Evolutionary conservation across 2,888 invertebrate species (phyloP), one percentile per base, ranked within the genome.

Genomic region (Philereme vetulata): DNA sequence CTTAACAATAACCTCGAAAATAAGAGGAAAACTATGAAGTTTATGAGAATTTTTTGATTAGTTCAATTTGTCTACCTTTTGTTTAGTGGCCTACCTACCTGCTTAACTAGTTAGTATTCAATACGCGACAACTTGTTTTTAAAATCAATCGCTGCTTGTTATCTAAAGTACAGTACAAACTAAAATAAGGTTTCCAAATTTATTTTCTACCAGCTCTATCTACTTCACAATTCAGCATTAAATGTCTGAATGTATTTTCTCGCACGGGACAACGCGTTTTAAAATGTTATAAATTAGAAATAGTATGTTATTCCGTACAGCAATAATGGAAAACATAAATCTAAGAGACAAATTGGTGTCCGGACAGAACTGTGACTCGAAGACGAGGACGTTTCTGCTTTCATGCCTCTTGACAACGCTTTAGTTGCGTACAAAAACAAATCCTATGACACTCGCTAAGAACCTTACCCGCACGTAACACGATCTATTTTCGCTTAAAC

Each of bases 281-380:
- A 74, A 76, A 77, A 76, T 66, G 71, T 72, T 70, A 67, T 68
- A 73, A 76, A 75, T 72, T 75, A 75, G 74, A 74, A 69, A 74
- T 77, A 79, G 75, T 74, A 79, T 76, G 80, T 78, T 77, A 80
- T 80, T 77, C 75, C 73, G 76, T 76, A 73, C 76, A 76, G 78
- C 77, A 78, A 80, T 85, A 86, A 88, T 87, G 81, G 85, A 85
- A 81, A 78, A 82, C 85, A 87, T 88, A 87, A 88, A 88, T 88
- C 85, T 85, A 78, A 78, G 80, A 84, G 86, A 86, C 86, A 88
- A 85, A 86, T 86, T 84, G 82, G 84, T 82, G 80, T 80, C 79
- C 77, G 77, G 77, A 81, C 79, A 77, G 77, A 76, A 75, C 81
- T 79, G 81, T 61, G 77, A 76, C 75, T 76, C 80, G 80, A 85